Base-by-base conservation (phyloP, 2,888 invertebrate species). In the Agrochola circellaris region DNA sequence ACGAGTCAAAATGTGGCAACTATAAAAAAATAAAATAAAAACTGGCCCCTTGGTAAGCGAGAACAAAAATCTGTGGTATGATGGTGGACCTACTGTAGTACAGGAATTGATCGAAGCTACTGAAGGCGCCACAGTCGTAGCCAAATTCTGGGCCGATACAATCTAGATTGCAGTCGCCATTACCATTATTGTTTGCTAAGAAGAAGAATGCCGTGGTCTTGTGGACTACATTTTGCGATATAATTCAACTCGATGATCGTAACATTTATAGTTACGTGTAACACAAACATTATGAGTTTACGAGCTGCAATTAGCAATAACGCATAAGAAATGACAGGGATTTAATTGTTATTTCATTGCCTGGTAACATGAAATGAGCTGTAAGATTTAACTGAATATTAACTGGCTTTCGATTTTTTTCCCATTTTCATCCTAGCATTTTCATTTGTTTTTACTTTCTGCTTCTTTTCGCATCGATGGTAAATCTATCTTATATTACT, bases 291-390 rank as follows among this genome's bases (percentile, higher is more conserved):
- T 7, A n/a, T 13, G 5, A 26, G 6, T 70, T 81, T 68, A 83
- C 51, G 67, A 83, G 20, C n/a, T 15, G 17, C n/a, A 77, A 82
- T 77, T 67, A 82, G 42, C 30, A 67, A 54, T 83, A 54, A 61
- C 17, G 15, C 45, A 30, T 34, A 13, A 62, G n/a, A 62, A 64
- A 77, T 72, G 26, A 54, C 34, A 77, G 23, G 4, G 42, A 51
- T 23, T 34, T 64, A 66, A 82, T 77, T 58, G 56, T 54, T 56
- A 48, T 77, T 82, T 77, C 2, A 70, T 67, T 51, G 60, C 48
- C 23, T 66, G n/a, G 48, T 61, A 51, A 67, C 56, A 56, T 48
- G 3, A 38, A 75, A 30, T 62, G 6, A 30, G n/a, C 45, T 67
- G 34, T 51, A 38, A 51, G 54, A 34, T 71, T 67, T 61, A 23